These are phyloP conservation scores for Drosophila limbata DNA, from an alignment of 2,888 invertebrate species.

Conservation along the genomic window DNA sequence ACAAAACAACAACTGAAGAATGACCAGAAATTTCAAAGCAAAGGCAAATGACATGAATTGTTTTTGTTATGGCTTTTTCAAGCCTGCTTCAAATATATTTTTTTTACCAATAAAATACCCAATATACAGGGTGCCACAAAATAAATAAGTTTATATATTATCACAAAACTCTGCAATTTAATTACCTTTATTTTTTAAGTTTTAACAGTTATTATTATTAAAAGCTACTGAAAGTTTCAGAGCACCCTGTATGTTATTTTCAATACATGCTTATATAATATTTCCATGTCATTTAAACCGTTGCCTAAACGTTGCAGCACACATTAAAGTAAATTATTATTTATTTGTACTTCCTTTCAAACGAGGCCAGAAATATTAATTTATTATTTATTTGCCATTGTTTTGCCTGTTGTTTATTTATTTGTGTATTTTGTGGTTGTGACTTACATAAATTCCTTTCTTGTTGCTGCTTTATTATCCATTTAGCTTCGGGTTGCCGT, in stretches of 20 bases:
- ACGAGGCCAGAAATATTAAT: constrained; percentile 45
- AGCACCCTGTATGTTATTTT: constrained; percentile 49
- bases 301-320: constrained; percentile 49
- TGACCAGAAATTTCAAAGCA: constrained; percentile 35
- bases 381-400: constrained; percentile 74
- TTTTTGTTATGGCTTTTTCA: constrained; percentile 33
- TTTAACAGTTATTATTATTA: too few relatives aligned
- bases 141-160: background rate
- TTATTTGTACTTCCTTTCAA: constrained; percentile 69
- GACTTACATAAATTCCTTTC: constrained; percentile 46
- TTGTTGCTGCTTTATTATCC: constrained; percentile 43
- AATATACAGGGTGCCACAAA: constrained; percentile 43
- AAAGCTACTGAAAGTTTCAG: background rate
- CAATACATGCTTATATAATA: constrained; percentile 11
- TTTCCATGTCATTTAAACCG: constrained; percentile 66
- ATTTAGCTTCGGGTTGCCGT: constrained; percentile 22
- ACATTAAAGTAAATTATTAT: constrained; percentile 71
- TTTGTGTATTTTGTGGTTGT: constrained; percentile 38
- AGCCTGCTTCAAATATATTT: constrained; percentile 45
- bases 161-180: too few relatives aligned
- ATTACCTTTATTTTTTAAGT: too few relatives aligned
- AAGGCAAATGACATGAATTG: constrained; percentile 47
- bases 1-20: constrained; percentile 6
- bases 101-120: constrained; percentile 12
- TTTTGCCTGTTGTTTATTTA: constrained; percentile 48